phyloP scores from a whole-genome alignment of 2,888 invertebrate genomes.

The Allacma fusca region DNA sequence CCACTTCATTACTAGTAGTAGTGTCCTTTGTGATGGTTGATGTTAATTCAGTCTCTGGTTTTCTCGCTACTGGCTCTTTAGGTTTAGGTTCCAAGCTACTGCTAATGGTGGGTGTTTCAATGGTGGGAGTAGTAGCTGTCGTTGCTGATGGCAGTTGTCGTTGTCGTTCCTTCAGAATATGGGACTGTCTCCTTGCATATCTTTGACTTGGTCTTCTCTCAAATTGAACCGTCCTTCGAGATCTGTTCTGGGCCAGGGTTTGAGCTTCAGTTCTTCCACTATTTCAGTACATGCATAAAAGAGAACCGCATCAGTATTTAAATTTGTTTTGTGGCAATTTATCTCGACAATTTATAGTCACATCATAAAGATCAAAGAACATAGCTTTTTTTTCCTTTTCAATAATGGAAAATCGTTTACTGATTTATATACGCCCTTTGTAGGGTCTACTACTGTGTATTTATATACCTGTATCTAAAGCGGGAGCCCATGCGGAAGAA shows the following conservation, averaged over 20 bases:
- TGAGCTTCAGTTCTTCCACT: constrained; percentile 98
- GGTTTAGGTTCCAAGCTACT: constrained; percentile 48
- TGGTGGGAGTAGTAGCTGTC: constrained; percentile 64
- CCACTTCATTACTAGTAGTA: constrained; percentile 35
- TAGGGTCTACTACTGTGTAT: too few species aligned
- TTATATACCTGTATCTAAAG: constrained; percentile 85
- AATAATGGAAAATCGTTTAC: too few species aligned
- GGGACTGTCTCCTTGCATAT: constrained; percentile 88
- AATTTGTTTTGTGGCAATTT: too few species aligned
- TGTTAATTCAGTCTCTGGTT: constrained; percentile 37
- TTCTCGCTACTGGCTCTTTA: constrained; percentile 8
- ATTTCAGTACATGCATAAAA: constrained; percentile 55
- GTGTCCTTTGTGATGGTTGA: neutral
- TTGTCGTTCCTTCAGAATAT: constrained; percentile 67
- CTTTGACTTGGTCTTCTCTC: constrained; percentile 96
- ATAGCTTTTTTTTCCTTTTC: too few species aligned
- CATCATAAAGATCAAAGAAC: too few species aligned
- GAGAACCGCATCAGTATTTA: too few species aligned
- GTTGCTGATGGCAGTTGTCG: constrained; percentile 70
- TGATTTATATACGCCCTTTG: too few species aligned
- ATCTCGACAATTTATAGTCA: too few species aligned
- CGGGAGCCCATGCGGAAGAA: constrained; percentile 99
- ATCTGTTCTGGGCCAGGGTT: constrained; percentile 88
- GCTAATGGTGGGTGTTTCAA: constrained; percentile 61
- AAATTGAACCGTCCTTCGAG: constrained; percentile 92